Base-by-base conservation (phyloP, 1,140 invertebrate species). In the Anoplolepis gracilipes region DNA sequence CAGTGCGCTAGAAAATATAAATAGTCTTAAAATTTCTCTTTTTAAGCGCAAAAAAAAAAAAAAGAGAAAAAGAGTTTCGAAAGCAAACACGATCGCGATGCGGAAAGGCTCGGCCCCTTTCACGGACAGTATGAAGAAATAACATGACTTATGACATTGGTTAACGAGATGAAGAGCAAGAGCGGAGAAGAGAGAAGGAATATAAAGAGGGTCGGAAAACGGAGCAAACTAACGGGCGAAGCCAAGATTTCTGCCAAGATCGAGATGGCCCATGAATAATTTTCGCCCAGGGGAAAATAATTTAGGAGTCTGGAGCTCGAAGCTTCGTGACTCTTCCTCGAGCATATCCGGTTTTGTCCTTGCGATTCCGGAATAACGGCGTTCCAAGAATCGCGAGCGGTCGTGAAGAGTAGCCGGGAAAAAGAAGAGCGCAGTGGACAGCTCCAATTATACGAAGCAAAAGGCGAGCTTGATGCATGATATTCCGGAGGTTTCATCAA, bases 281-380 rank as follows among this genome's bases (percentile, higher is more conserved):
- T 90, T 90, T 87, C 88, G 78, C 75, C 59, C 87, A 73, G 73
- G 77, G 81, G 88, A 88, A 90, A 90, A 90, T 88, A 90, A 90
- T 90, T 90, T 90, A 90, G 88, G 87, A 90, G 87, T 61, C 84
- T 86, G 84, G 67, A 85, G 82, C 87, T 86, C 85, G 84, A 70
- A 70, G 70, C 75, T 86, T 84, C 87, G 87, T 85, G 88, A 88
- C 87, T 88, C 64, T 57, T 81, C 75, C 78, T 75, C 78, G 65
- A 77, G 73, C 76, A 64, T 79, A 87, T 88, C 87, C 87, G 87
- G 88, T 87, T 87, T 87, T 87, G 86, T 85, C 86, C 82, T 87
- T 72, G 73, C 28, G 75, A 85, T 87, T 87, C 73, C 86, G 73
- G 73, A 53, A 87, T 78, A 78, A 87, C 73, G 55, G 70, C 39